Evolutionary conservation across 2,888 invertebrate species (phyloP).

Genomic region (Neoitamus cyanurus): DNA sequence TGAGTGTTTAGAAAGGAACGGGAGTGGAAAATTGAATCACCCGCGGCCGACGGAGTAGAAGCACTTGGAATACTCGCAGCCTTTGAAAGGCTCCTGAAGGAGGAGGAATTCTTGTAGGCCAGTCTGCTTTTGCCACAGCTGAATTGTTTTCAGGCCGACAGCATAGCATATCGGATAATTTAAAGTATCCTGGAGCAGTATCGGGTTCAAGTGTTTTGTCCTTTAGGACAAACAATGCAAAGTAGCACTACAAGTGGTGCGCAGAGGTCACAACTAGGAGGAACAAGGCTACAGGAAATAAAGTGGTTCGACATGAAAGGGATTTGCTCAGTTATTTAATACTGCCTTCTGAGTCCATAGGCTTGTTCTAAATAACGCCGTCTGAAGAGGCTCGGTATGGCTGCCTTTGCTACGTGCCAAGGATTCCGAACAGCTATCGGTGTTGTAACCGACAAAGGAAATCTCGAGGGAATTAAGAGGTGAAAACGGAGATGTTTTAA

Average conservation of each 20-base stretch:
- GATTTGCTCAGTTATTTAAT: not conserved
- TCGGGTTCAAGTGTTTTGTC: not conserved
- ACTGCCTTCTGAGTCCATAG: not conserved
- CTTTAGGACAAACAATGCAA: not conserved
- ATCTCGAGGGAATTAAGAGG: not conserved
- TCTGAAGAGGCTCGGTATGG: not conserved
- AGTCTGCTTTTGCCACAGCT: not conserved
- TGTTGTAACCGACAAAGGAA: not conserved
- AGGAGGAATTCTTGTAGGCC: not conserved
- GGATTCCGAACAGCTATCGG: not conserved
- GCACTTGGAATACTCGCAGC: not conserved
- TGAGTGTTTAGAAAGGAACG: not conserved
- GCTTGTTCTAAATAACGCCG: not conserved
- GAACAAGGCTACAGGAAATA: not conserved
- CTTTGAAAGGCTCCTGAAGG: not conserved
- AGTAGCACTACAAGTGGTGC: not conserved
- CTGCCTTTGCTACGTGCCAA: not conserved
- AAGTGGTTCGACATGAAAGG: not conserved
- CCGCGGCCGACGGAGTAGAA: not conserved
- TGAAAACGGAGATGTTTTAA: not conserved
- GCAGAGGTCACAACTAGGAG: not conserved
- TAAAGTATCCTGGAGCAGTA: not conserved
- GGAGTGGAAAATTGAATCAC: not conserved
- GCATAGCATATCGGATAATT: not conserved
- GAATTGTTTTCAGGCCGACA: not conserved